phyloP scores from a whole-genome alignment of 2,888 invertebrate genomes.

The Celastrina argiolus region DNA sequence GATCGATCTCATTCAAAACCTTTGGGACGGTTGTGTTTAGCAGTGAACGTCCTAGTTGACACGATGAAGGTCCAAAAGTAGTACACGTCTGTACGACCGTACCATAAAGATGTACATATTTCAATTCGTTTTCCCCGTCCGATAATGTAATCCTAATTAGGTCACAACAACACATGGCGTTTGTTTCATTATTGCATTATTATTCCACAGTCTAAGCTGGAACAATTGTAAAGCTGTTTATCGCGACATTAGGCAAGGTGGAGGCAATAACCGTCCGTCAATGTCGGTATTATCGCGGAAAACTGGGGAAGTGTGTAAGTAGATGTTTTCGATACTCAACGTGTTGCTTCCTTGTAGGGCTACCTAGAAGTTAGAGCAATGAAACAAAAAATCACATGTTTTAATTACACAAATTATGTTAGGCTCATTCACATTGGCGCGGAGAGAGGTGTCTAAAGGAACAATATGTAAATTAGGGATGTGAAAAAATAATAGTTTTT shows the following conservation, averaged over 20 bases:
- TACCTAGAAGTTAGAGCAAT: too few species aligned
- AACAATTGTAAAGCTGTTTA: background rate
- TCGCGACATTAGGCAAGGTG: conserved; percentile 10
- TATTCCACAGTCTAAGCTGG: background rate
- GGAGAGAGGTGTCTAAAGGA: too few species aligned
- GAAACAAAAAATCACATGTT: too few species aligned
- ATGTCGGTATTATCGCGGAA: conserved; percentile 27
- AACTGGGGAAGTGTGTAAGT: conserved; percentile 23
- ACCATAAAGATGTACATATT: background rate
- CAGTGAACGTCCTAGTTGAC: too few species aligned
- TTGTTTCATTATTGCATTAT: background rate
- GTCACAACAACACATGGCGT: conserved; percentile 1
- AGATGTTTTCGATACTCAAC: conserved; percentile 5
- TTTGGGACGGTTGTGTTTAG: too few species aligned
- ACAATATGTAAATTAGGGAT: too few species aligned
- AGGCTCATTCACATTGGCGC: too few species aligned
- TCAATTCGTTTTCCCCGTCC: background rate
- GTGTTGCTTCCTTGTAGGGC: conserved; percentile 23
- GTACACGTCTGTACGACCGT: too few species aligned
- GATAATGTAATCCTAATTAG: background rate
- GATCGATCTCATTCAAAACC: too few species aligned
- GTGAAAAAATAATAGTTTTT: too few species aligned
- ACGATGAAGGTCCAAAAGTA: too few species aligned
- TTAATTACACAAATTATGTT: too few species aligned
- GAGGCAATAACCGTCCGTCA: conserved; percentile 24